Percentiles rank a stretch among this genome's conserved stretches.
phyloP scores from a whole-genome alignment of 2,113 vertebrate species.

The Zosterops pallidus region DNA sequence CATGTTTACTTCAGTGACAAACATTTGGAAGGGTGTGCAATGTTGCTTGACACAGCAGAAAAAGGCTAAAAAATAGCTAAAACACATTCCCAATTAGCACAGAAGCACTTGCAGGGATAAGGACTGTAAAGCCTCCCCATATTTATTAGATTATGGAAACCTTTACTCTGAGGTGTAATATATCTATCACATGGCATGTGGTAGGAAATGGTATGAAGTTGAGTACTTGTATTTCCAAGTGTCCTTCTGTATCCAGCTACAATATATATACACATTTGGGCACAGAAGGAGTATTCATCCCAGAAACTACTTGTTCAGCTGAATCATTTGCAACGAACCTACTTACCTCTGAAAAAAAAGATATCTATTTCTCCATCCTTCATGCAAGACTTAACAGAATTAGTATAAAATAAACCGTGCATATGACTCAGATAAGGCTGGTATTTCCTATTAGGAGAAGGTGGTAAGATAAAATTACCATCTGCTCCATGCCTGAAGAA shows the following conservation, averaged over 20 bases:
- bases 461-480: neutral
- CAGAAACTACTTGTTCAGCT: neutral
- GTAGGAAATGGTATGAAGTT: neutral
- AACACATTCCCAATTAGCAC: neutral
- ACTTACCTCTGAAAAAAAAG: neutral
- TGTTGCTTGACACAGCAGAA: neutral
- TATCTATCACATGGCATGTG: neutral
- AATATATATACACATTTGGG: neutral
- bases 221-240: neutral
- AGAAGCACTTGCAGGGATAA: neutral
- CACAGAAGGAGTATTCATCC: neutral
- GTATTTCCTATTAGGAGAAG: neutral
- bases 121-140: neutral
- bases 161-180: neutral
- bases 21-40: neutral
- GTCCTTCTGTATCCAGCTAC: neutral
- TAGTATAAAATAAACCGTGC: neutral
- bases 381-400: neutral
- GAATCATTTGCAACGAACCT: neutral
- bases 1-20: neutral
- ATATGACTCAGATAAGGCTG: neutral
- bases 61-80: neutral
- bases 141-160: neutral
- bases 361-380: neutral
- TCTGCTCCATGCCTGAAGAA: neutral